Evolutionary conservation across 2,888 invertebrate genomes (phyloP).

Genomic region (Drosophila histrio): DNA sequence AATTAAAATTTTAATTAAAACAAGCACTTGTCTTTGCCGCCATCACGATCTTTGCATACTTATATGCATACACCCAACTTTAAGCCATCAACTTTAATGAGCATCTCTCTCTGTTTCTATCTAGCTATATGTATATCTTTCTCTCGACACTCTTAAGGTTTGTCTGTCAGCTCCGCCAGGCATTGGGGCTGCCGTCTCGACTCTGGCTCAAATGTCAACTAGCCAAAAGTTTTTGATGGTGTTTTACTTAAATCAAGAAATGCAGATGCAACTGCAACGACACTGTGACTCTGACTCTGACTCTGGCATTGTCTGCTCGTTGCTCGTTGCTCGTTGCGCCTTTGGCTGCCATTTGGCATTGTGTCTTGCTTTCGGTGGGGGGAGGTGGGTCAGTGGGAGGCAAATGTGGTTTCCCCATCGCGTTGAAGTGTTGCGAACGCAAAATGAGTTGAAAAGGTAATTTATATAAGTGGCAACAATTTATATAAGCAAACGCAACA

Average conservation of each 20-base stretch:
- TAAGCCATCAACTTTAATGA: slow-evolving; percentile 63
- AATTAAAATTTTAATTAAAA: slow-evolving; percentile 78
- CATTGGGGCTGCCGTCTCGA: neutral
- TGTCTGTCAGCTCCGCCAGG: neutral
- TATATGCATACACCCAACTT: slow-evolving; percentile 40
- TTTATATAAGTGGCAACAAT: slow-evolving; percentile 57
- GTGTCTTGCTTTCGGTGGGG: slow-evolving; percentile 4
- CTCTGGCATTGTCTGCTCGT: slow-evolving; percentile 21
- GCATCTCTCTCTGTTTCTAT: neutral
- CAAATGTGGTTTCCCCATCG: slow-evolving; percentile 26
- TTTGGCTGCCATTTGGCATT: slow-evolving; percentile 53
- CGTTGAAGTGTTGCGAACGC: slow-evolving; percentile 50
- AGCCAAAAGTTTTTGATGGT: slow-evolving; percentile 36
- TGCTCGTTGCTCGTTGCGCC: slow-evolving; percentile 24
- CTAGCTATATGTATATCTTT: neutral
- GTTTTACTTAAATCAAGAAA: slow-evolving; percentile 48
- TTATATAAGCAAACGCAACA: slow-evolving; percentile 12
- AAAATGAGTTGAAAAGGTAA: slow-evolving; percentile 66
- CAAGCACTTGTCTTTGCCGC: slow-evolving; percentile 59
- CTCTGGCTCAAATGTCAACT: slow-evolving; percentile 50
- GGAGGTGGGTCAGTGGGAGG: neutral
- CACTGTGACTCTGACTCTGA: neutral
- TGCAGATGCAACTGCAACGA: slow-evolving; percentile 4
- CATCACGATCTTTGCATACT: slow-evolving; percentile 35
- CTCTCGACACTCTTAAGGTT: neutral